Evolutionary conservation across 2,797 vertebrate genomes (phyloP).

Genomic region (Prunella strophiata): DNA sequence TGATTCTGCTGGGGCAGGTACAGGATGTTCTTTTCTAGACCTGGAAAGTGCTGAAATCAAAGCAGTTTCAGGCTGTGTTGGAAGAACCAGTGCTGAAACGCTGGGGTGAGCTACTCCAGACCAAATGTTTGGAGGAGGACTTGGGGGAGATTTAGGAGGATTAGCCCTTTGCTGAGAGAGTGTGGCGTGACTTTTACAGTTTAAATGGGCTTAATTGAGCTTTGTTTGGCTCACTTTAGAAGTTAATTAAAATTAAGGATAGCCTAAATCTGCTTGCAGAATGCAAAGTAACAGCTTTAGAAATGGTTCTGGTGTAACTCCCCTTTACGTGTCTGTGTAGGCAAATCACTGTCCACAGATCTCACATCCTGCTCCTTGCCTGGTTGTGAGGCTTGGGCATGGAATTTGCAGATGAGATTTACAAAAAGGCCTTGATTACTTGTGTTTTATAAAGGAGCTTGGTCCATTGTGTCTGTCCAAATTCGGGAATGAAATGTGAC

Average conservation of each 20-base stretch:
- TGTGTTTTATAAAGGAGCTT: conserved; percentile 5
- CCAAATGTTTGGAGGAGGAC: background rate
- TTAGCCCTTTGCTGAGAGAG: background rate
- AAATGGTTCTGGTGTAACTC: conserved; percentile 10
- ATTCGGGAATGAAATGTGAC: conserved; percentile 22
- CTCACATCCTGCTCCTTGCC: background rate
- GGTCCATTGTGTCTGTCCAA: conserved; percentile 33
- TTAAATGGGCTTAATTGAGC: conserved; percentile 44
- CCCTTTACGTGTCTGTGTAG: background rate
- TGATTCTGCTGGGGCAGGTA: background rate
- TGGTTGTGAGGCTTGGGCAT: background rate
- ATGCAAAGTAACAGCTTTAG: conserved; percentile 23
- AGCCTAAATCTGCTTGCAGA: conserved; percentile 29
- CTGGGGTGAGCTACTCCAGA: background rate
- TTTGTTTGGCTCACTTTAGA: conserved; percentile 32
- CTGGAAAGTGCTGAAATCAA: background rate
- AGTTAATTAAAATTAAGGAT: conserved; percentile 53
- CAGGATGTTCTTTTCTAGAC: background rate
- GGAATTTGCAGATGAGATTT: conserved; percentile 42
- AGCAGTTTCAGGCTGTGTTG: background rate
- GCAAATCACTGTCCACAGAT: background rate
- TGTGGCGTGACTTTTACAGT: background rate
- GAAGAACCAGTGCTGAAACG: background rate
- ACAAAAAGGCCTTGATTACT: conserved; percentile 50
- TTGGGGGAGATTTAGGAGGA: background rate